Evolutionary conservation across 2,113 vertebrate genomes (phyloP).

Genomic region (Oenanthe oenanthe): DNA sequence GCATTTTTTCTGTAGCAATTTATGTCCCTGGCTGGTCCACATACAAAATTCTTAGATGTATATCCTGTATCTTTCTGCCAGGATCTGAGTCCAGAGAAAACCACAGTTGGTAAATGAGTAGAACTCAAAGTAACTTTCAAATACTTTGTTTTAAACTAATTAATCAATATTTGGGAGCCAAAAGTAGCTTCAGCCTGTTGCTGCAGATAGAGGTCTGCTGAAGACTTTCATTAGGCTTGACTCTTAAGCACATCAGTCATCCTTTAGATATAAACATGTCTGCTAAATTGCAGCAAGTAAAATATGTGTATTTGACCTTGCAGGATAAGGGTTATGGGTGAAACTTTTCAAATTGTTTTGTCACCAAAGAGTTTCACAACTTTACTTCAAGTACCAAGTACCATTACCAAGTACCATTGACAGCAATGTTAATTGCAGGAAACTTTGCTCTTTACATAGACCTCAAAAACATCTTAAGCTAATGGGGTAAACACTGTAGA

Average conservation of each 20-base stretch:
- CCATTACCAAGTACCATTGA: not conserved
- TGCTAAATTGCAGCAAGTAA: not conserved
- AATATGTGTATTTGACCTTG: not conserved
- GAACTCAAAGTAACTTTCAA: not conserved
- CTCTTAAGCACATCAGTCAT: not conserved
- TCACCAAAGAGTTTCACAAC: not conserved
- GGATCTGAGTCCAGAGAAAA: not conserved
- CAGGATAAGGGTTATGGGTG: not conserved
- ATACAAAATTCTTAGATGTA: not conserved
- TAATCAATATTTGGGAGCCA: not conserved
- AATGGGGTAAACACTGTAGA: not conserved
- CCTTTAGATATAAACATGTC: not conserved
- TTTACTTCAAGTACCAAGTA: constrained; percentile 12
- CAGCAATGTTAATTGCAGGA: not conserved
- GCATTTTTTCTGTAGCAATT: not conserved
- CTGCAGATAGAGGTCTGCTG: not conserved
- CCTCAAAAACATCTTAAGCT: constrained; percentile 1
- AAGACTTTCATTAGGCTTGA: not conserved
- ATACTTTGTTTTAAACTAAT: not conserved
- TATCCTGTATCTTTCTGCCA: not conserved
- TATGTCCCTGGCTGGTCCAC: not conserved
- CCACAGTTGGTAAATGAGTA: not conserved
- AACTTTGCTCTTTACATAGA: not conserved
- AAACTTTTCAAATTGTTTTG: not conserved
- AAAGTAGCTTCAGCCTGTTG: not conserved